Percentiles rank a stretch among this genome's conserved stretches.
These are phyloP conservation scores for Macrostomum lignano DNA, from an alignment of 1,140 invertebrate species.

Conservation along the genomic window DNA sequence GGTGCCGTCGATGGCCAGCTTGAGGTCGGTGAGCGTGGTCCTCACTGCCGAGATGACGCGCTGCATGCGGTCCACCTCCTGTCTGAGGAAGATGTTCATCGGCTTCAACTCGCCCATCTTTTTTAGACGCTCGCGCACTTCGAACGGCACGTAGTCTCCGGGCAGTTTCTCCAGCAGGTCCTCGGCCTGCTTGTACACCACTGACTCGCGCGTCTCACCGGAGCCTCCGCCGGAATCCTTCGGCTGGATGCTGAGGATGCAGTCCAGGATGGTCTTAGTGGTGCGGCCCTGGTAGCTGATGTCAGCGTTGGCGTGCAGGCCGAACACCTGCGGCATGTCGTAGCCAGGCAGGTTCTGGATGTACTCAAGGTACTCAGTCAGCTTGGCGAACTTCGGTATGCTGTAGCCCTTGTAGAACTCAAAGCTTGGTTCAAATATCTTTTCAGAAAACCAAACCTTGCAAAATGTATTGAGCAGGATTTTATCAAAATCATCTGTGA, in stretches of 20 bases:
- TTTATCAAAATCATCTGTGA: conserved; percentile 82
- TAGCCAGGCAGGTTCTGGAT: conserved; percentile 52
- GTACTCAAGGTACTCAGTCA: conserved; percentile 14
- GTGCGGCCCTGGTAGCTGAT: conserved; percentile 61
- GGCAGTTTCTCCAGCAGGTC: conserved; percentile 23
- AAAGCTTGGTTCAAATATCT: conserved; percentile 20
- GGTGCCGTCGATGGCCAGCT: conserved; percentile 75
- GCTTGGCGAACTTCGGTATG: conserved; percentile 7
- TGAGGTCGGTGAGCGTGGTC: conserved; percentile 54
- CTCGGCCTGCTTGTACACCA: conserved; percentile 15
- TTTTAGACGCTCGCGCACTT: conserved; percentile 31
- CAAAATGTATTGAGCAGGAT: conserved; percentile 51
- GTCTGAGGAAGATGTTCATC: conserved; percentile 36
- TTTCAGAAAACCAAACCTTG: conserved; percentile 22
- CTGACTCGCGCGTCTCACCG: conserved; percentile 19
- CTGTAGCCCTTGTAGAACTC: conserved; percentile 14
- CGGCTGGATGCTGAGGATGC: conserved; percentile 68
- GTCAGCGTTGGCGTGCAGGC: conserved; percentile 69
- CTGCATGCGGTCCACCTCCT: conserved; percentile 77
- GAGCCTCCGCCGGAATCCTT: conserved; percentile 48
- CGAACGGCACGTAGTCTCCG: conserved; percentile 16
- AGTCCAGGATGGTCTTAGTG: conserved; percentile 64
- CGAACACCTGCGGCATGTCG: conserved; percentile 75
- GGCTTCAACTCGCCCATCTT: conserved; percentile 36
- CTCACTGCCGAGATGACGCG: conserved; percentile 48